A percentile compares a stretch with the other conserved stretches of the same genome.
These are phyloP conservation scores for Thamnophis sirtalis DNA, from an alignment of 2,113 vertebrate species.

Conservation along the genomic window DNA sequence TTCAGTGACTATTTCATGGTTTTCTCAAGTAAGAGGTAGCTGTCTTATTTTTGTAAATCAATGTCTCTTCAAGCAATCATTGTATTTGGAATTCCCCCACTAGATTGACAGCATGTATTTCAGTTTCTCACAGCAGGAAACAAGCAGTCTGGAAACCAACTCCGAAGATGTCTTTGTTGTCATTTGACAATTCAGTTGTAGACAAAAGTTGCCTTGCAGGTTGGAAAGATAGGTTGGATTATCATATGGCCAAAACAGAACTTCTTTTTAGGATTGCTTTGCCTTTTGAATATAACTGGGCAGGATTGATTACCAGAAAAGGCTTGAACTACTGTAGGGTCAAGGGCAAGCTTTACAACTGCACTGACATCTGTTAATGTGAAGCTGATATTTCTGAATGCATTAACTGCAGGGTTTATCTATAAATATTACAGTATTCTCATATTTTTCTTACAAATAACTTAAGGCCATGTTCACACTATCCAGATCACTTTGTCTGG, in stretches of 20 bases:
- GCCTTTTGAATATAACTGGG: not conserved
- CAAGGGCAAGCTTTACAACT: conserved; percentile 15
- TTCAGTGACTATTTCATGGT: conserved; percentile 65
- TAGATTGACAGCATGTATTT: conserved; percentile 56
- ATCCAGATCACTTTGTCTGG: not conserved
- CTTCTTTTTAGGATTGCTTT: not conserved
- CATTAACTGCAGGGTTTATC: not conserved
- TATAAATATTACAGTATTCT: not conserved
- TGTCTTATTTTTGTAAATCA: conserved; percentile 53
- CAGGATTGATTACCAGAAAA: not conserved
- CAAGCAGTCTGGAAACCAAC: conserved; percentile 57
- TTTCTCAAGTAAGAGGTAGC: conserved; percentile 42
- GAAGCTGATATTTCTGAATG: not conserved
- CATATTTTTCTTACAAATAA: not conserved
- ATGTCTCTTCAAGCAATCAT: conserved; percentile 54
- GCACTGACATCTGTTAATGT: not conserved
- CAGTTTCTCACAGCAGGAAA: conserved; percentile 57
- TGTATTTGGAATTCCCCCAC: conserved; percentile 43
- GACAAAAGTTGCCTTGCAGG: conserved; percentile 55
- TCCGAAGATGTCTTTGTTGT: conserved; percentile 47
- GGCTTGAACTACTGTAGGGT: not conserved
- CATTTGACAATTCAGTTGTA: conserved; percentile 46
- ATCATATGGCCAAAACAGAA: conserved; percentile 30
- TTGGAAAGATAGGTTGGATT: conserved; percentile 48
- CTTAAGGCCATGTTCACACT: not conserved